phyloP scores from a whole-genome alignment of 2,888 invertebrate genomes.

The Dryobotodes eremita region DNA sequence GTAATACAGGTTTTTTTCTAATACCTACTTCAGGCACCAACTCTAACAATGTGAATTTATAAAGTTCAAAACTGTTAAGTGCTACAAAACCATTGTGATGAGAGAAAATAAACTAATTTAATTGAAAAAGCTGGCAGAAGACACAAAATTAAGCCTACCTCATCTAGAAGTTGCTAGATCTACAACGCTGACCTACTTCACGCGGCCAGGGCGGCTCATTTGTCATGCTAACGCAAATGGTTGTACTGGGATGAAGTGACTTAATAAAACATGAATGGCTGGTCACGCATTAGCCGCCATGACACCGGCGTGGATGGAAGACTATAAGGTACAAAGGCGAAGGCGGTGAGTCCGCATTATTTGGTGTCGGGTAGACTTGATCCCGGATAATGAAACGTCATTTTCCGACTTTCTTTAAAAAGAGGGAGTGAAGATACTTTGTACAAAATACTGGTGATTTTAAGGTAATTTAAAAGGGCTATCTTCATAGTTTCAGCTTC shows the following conservation, averaged over 20 bases:
- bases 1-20: too few species aligned
- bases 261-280: constrained; percentile 64
- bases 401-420: not conserved
- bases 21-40: too few species aligned
- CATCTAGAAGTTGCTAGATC: constrained; percentile 40
- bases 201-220: constrained; percentile 54
- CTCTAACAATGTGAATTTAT: too few species aligned
- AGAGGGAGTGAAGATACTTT: too few species aligned
- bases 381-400: not conserved
- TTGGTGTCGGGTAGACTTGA: not conserved
- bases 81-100: too few species aligned
- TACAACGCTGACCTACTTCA: constrained; percentile 54
- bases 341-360: constrained; percentile 20
- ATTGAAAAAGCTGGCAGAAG: not conserved
- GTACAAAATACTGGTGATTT: too few species aligned
- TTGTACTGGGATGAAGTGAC: constrained; percentile 61
- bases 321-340: constrained; percentile 2
- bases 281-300: constrained; percentile 30
- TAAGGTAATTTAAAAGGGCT: not conserved
- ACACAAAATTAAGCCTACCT: not conserved
- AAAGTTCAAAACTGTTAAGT: too few species aligned
- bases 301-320: not conserved
- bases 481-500: not conserved
- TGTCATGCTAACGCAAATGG: constrained; percentile 68
- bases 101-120: too few species aligned